Percentiles rank a stretch among this genome's conserved stretches.
Evolutionary conservation across 2,113 vertebrate genomes (phyloP).

Genomic region (Lonchura striata): DNA sequence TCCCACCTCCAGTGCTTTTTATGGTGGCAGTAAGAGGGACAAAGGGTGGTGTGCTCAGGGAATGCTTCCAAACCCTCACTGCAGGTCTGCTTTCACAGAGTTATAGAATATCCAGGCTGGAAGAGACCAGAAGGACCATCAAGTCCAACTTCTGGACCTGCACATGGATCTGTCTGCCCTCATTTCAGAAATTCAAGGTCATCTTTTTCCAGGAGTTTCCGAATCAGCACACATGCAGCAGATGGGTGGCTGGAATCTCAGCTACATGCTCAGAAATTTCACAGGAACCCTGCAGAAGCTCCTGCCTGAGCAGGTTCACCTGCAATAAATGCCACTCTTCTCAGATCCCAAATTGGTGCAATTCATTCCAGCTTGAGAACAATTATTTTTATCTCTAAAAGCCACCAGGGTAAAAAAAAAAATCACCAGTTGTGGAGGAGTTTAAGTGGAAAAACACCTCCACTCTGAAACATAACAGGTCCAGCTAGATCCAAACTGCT

Average conservation of each 20-base stretch:
- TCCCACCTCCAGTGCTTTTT: background rate
- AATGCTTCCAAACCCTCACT: background rate
- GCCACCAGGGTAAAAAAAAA: background rate
- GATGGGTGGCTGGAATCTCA: background rate
- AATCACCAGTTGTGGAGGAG: background rate
- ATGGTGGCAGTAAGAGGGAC: background rate
- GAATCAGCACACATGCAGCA: background rate
- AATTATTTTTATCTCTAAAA: background rate
- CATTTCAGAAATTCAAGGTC: background rate
- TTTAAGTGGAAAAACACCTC: background rate
- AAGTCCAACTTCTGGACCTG: background rate
- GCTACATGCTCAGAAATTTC: background rate
- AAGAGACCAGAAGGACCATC: background rate
- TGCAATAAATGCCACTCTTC: background rate
- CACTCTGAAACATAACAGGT: background rate
- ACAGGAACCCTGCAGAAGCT: background rate
- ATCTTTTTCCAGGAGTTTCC: background rate
- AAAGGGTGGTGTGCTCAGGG: background rate
- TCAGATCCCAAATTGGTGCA: background rate
- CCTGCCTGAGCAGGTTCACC: background rate
- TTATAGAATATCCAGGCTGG: background rate
- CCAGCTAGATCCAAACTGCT: background rate
- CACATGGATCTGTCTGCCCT: background rate
- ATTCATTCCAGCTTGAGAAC: background rate
- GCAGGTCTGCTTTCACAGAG: background rate